These are phyloP conservation scores for Pterocles orientalis DNA, from an alignment of 2,113 vertebrate species.

Conservation along the genomic window DNA sequence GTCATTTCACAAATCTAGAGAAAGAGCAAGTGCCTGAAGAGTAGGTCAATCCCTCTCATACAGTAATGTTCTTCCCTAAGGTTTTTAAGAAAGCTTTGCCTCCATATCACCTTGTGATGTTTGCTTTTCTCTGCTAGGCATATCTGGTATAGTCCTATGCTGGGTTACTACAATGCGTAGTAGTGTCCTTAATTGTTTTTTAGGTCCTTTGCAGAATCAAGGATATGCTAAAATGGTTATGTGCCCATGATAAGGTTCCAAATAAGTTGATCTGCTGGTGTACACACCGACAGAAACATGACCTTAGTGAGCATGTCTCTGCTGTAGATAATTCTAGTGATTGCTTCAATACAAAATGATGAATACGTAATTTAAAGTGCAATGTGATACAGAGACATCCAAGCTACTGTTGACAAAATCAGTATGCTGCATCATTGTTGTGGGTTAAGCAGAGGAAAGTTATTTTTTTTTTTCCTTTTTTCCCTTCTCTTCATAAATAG, in stretches of 20 bases:
- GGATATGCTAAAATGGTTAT: not conserved
- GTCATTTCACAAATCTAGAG: not conserved
- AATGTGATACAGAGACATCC: not conserved
- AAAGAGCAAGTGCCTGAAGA: not conserved
- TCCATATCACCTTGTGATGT: accelerated
- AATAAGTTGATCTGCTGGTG: not conserved
- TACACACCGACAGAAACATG: not conserved
- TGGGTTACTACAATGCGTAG: not conserved
- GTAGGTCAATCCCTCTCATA: not conserved
- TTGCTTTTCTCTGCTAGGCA: not conserved
- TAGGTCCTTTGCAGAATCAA: not conserved
- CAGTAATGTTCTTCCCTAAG: not conserved
- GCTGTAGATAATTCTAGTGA: not conserved
- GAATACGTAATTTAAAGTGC: not conserved
- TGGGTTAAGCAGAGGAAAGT: too few species aligned
- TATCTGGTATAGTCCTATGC: not conserved
- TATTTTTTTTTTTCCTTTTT: too few species aligned
- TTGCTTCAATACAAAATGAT: not conserved
- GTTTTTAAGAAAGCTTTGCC: not conserved
- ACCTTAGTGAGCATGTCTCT: not conserved
- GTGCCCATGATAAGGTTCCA: not conserved
- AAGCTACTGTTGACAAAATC: not conserved
- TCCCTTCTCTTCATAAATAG: too few species aligned
- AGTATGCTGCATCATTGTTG: not conserved
- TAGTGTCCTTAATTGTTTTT: not conserved